phyloP scores from a whole-genome alignment of 2,797 vertebrate species.

The Eidolon dupreanum region DNA sequence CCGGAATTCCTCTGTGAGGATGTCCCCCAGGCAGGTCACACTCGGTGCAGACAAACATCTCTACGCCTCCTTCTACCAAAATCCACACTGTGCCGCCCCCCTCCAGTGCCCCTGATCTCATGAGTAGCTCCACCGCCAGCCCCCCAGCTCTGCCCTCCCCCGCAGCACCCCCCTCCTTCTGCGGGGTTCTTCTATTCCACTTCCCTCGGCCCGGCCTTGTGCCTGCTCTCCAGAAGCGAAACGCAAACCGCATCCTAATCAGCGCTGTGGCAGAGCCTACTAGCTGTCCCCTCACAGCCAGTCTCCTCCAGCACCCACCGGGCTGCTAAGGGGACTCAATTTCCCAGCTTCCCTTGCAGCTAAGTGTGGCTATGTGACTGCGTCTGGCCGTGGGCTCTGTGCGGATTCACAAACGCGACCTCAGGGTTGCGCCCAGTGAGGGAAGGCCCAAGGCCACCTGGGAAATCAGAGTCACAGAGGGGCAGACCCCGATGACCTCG shows the following conservation, averaged over 20 bases:
- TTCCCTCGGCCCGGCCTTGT: not conserved
- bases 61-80: not conserved
- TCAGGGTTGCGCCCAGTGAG: rapidly evolving
- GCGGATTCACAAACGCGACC: too few species aligned
- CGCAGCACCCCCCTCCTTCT: too few species aligned
- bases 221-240: not conserved
- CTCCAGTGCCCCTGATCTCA: not conserved
- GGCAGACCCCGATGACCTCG: too few species aligned
- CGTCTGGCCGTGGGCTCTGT: not conserved
- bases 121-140: rapidly evolving
- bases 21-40: not conserved
- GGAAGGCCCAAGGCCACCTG: too few species aligned
- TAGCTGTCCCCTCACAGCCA: rapidly evolving
- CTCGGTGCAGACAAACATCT: not conserved
- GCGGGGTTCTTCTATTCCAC: rapidly evolving
- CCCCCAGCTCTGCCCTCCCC: too few species aligned
- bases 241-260: not conserved
- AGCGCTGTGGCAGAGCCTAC: rapidly evolving
- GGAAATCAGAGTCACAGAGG: not conserved
- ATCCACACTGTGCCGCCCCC: rapidly evolving
- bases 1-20: too few species aligned
- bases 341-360: not conserved
- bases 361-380: not conserved
- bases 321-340: not conserved
- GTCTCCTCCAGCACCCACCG: not conserved